Conservation (phyloP, 2,888 invertebrate species). For the Drosophila buzzatii region DNA sequence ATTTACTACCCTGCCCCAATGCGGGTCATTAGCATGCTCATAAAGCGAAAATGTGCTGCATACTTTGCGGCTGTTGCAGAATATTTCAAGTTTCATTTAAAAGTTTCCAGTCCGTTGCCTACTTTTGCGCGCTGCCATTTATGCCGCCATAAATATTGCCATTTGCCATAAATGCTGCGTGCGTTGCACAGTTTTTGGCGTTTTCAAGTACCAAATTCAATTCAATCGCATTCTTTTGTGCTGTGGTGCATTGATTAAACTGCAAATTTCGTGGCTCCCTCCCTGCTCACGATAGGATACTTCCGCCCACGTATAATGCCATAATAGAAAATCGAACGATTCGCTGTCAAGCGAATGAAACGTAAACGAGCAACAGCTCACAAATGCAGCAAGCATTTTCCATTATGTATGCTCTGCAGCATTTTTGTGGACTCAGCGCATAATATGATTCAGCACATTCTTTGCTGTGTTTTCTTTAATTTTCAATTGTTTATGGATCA, state of each 20-base stretch:
- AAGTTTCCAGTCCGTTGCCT: slow-evolving; percentile 16
- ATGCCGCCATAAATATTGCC: slow-evolving; percentile 18
- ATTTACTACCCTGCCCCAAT: slow-evolving; percentile 17
- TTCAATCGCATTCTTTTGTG: slow-evolving; percentile 3
- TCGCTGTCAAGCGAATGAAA: not conserved
- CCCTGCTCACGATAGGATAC: not conserved
- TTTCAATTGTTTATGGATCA: not conserved
- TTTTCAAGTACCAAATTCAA: not conserved
- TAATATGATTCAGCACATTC: not conserved
- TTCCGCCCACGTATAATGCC: not conserved
- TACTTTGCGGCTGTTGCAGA: slow-evolving; percentile 13
- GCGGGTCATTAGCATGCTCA: slow-evolving; percentile 16
- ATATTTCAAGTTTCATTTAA: slow-evolving; percentile 13
- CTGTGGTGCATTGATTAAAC: slow-evolving; percentile 5
- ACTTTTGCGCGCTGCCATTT: slow-evolving; percentile 9
- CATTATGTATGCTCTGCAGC: not conserved
- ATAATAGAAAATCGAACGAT: not conserved
- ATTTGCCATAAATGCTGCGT: slow-evolving; percentile 25
- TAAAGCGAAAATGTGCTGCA: slow-evolving; percentile 14
- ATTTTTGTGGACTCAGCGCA: not conserved
- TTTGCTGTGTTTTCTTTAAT: not conserved
- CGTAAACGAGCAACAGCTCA: not conserved
- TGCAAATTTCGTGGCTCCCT: not conserved
- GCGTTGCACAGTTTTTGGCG: slow-evolving; percentile 28
- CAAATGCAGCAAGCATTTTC: not conserved